Conservation (phyloP, 2,113 vertebrate species). For the Upupa epops region DNA sequence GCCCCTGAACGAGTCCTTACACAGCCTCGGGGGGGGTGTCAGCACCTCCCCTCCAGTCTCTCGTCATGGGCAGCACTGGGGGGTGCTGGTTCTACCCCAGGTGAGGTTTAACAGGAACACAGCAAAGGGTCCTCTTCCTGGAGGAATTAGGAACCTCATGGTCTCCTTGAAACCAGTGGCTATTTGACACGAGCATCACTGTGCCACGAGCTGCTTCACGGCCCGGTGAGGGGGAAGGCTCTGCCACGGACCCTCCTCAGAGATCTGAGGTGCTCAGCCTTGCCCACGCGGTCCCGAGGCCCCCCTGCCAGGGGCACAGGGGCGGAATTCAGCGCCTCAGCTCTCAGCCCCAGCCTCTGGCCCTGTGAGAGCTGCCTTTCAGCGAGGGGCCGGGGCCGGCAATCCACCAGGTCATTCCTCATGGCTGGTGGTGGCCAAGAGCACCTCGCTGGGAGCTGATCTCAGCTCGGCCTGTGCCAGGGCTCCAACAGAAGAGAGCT, state of each 20-base stretch:
- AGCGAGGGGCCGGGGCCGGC: neutral
- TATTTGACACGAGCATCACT: neutral
- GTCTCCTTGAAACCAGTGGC: neutral
- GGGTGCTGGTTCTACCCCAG: constrained; percentile 1
- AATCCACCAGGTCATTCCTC: constrained; percentile 49
- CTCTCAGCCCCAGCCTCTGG: neutral
- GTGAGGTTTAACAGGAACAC: neutral
- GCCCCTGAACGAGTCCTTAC: neutral
- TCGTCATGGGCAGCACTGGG: neutral
- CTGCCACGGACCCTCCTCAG: neutral
- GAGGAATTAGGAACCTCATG: neutral
- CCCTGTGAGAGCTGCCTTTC: neutral
- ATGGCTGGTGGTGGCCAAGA: neutral
- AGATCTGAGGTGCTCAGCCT: neutral
- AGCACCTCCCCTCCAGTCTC: neutral
- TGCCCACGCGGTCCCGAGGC: neutral
- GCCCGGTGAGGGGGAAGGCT: neutral
- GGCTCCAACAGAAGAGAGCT: constrained; percentile 36
- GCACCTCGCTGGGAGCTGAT: constrained; percentile 62
- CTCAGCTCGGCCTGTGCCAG: constrained; percentile 56
- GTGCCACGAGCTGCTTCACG: neutral
- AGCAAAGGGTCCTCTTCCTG: neutral
- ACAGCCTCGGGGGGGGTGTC: no score
- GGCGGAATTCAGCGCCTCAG: neutral
- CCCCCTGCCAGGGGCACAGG: neutral